Conservation (phyloP, 2,113 vertebrate genomes). For the human (Homo sapiens) region GRCh38 chr6:139006501-139007000, state of each 20-base stretch:
- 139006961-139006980: neutral
- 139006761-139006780: neutral
- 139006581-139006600: neutral
- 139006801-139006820: neutral
- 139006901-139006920: slow-evolving; percentile 21
- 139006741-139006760: slow-evolving; percentile 1
- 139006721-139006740: slow-evolving; percentile 8
- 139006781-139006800: neutral
- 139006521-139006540: neutral
- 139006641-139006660: neutral
- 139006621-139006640: neutral
- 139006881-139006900: neutral
- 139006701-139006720: slow-evolving; percentile 19
- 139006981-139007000: neutral
- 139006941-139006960: neutral
- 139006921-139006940: neutral
- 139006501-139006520: neutral
- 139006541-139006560: neutral
- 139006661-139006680: neutral
- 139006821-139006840: neutral
- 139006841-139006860: neutral
- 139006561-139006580: neutral
- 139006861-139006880: neutral
- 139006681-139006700: slow-evolving; percentile 13
- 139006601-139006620: neutral